A percentile compares a stretch with the other conserved stretches of the same genome.
These are phyloP conservation scores for Silurus lanzhouensis DNA, from an alignment of 2,797 vertebrate species.

Conservation along the genomic window DNA sequence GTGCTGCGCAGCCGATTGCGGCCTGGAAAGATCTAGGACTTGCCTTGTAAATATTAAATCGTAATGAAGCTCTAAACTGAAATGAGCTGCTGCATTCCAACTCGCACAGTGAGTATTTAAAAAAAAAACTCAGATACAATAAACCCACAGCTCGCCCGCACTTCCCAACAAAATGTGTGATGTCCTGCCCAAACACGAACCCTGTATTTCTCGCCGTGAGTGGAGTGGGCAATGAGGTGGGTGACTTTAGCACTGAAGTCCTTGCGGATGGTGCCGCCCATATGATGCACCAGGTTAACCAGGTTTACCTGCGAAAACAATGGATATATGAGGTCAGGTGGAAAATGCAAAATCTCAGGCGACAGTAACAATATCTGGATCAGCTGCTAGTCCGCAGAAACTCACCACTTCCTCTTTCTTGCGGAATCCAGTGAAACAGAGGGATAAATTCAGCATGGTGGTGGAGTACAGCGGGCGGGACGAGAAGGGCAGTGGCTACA, in stretches of 20 bases:
- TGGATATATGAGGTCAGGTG: neutral
- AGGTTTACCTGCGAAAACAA: conserved; percentile 79
- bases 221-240: conserved; percentile 91
- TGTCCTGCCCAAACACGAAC: conserved; percentile 69
- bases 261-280: conserved; percentile 93
- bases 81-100: neutral
- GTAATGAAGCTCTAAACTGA: neutral
- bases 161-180: neutral
- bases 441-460: conserved; percentile 89
- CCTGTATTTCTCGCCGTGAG: conserved; percentile 96
- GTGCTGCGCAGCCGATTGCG: neutral
- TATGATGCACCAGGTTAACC: conserved; percentile 94
- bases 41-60: neutral
- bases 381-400: neutral
- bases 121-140: neutral
- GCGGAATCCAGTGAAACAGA: conserved; percentile 96
- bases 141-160: neutral
- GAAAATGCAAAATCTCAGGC: too few relatives aligned
- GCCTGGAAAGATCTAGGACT: neutral
- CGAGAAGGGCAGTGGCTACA: conserved; percentile 88
- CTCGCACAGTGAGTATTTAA: neutral
- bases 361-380: too few relatives aligned
- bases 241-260: conserved; percentile 96
- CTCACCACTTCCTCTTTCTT: conserved; percentile 95
- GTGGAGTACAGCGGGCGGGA: conserved; percentile 90